Base-by-base conservation (phyloP, 2,888 invertebrate species). In the Melinaea menophilus region DNA sequence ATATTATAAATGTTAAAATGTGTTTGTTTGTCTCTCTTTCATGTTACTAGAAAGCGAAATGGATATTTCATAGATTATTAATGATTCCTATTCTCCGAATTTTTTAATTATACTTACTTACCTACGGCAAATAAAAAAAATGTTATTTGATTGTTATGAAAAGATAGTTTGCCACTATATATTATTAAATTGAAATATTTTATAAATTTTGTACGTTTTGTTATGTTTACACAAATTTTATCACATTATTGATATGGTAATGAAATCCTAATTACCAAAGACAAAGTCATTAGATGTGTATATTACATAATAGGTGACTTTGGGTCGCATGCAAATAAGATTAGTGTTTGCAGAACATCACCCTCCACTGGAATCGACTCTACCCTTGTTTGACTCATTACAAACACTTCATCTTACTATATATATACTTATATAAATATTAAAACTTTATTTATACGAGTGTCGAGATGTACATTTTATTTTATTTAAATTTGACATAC, bases 381-480 rank as follows among this genome's bases (percentile, higher is more conserved):
- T 64, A 68, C 74, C 72, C 69, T 71, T 71, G 68, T 73, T 68
- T 68, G 67, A 67, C 66, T 71, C 70, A 76, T 81, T 81, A 77
- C 73, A 75, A 69, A 70, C 65, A 70, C 73, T 68, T 9, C 71
- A 41, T 65, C 65, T 60, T 62, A 66, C 70, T 74, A 72, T 65
- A 73, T 75, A 77, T 80, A 83, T 75, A 79, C 78, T 79, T 79
- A 76, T 78, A 41, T 0, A 5, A 7, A 37, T 37, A 9, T 7
- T 41, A 41, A 9, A 46, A 46, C 46, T 57, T 57, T 57, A 48
- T 58, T 47, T 34, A 22, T 22, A 22, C 47, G 47, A 13, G 34
- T 34, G n/a, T 58, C 48, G 13, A 48, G 2, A 11, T 34, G 34
- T 48, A 22, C 1, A 22, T 22, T 22, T 22, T 22, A 22, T 22